These are phyloP conservation scores for Poecile montanus DNA, from an alignment of 2,797 vertebrate genomes.

Conservation along the genomic window DNA sequence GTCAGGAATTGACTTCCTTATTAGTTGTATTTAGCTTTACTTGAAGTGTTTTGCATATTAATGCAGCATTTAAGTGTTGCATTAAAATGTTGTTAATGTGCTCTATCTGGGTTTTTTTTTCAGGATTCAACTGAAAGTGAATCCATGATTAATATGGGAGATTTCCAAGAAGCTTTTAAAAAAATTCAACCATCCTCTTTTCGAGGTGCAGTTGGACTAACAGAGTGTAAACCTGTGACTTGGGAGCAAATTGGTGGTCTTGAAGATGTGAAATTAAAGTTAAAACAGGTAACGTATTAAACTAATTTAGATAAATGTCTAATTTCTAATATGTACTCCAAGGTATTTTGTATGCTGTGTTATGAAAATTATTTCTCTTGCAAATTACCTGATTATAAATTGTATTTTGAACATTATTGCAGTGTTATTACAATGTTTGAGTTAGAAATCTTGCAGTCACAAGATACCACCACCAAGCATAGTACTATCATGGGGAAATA, in stretches of 20 bases:
- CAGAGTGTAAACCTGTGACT: constrained; percentile 81
- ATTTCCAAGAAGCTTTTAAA: constrained; percentile 89
- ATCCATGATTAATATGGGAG: constrained; percentile 71
- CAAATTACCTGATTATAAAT: background rate
- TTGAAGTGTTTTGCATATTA: background rate
- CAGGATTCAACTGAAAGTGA: constrained; percentile 70
- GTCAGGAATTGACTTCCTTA: background rate
- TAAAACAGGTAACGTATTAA: constrained; percentile 84
- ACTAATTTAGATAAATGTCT: background rate
- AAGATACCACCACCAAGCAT: background rate
- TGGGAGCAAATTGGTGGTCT: constrained; percentile 96
- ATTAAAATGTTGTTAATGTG: background rate
- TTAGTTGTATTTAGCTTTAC: background rate
- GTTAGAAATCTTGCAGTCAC: background rate
- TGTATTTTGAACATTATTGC: background rate
- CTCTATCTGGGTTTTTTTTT: constrained; percentile 25
- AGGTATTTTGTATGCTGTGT: background rate
- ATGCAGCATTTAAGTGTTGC: background rate
- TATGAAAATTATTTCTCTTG: background rate
- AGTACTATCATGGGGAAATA: background rate
- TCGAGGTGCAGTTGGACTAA: constrained; percentile 84
- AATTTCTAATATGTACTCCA: background rate
- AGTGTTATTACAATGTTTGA: background rate
- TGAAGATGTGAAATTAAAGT: constrained; percentile 89
- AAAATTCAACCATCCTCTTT: constrained; percentile 86